Conservation (phyloP, 2,888 invertebrate genomes). For the Didymodactylos carnosus region DNA sequence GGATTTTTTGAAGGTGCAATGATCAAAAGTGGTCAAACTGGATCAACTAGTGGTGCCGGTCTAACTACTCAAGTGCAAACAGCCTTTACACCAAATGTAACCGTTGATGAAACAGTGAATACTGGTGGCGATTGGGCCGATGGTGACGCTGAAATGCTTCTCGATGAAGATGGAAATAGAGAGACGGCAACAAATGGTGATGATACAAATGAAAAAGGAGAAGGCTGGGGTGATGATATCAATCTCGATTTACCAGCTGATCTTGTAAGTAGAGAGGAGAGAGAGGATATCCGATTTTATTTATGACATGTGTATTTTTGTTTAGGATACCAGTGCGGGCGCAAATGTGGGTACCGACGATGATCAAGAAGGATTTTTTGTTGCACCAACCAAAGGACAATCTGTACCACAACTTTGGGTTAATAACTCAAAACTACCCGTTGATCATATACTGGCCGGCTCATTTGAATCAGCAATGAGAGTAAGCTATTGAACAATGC, state of each 20-base stretch:
- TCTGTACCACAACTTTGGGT: constrained; percentile 46
- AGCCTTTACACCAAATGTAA: background rate
- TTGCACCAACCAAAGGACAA: constrained; percentile 61
- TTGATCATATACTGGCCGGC: constrained; percentile 78
- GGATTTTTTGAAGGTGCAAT: constrained; percentile 38
- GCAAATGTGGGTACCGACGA: constrained; percentile 38
- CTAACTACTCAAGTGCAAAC: constrained; percentile 18
- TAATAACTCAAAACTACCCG: constrained; percentile 60
- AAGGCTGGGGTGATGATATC: constrained; percentile 72
- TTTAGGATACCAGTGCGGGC: constrained; percentile 21
- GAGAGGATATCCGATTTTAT: too few relatives aligned
- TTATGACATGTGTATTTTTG: too few relatives aligned
- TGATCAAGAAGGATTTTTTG: constrained; percentile 52
- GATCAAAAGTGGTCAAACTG: constrained; percentile 40
- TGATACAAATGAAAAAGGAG: constrained; percentile 18
- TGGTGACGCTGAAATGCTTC: constrained; percentile 40
- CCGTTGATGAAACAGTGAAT: constrained; percentile 18
- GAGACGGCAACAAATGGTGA: constrained; percentile 16
- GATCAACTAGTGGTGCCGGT: constrained; percentile 22
- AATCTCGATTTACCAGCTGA: constrained; percentile 70
- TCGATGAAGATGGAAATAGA: constrained; percentile 24
- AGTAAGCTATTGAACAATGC: too few relatives aligned
- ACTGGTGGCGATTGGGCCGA: constrained; percentile 20
- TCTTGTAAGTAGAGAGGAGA: constrained; percentile 37
- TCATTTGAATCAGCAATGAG: constrained; percentile 65